A percentile compares a stretch with the other conserved stretches of the same genome.
phyloP scores from a whole-genome alignment of 2,888 invertebrate genomes.

The Amiota mariae region DNA sequence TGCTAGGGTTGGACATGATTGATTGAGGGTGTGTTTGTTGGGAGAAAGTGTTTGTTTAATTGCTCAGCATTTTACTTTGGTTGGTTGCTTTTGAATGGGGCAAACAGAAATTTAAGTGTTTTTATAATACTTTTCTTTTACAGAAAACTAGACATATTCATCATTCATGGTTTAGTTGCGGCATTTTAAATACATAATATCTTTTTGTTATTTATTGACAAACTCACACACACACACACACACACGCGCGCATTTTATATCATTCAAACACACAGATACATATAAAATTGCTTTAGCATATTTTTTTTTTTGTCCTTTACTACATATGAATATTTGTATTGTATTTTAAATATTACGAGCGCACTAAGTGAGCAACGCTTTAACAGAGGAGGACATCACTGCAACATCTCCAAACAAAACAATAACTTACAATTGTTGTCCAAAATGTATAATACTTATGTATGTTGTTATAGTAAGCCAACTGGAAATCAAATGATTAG shows the following conservation, averaged over 20 bases:
- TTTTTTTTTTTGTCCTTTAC: conserved; percentile 12
- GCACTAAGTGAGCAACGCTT: conserved; percentile 6
- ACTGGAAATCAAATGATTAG: conserved; percentile 63
- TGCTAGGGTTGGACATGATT: no score
- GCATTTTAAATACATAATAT: conserved; percentile 42
- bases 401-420: conserved; percentile 31
- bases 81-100: no score
- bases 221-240: conserved; percentile 23
- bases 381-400: neutral
- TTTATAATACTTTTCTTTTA: conserved; percentile 43
- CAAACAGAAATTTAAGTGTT: neutral
- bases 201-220: conserved; percentile 34
- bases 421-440: conserved; percentile 50
- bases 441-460: neutral
- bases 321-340: no score
- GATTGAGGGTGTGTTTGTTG: neutral
- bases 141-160: conserved; percentile 70
- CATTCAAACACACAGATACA: neutral
- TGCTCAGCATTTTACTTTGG: no score
- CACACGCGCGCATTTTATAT: neutral
- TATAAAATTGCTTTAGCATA: neutral
- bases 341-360: neutral
- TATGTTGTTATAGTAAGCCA: conserved; percentile 52
- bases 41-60: neutral
- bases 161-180: conserved; percentile 54